Base-by-base conservation (phyloP, 2,888 invertebrate species). In the Leptarthrus brevirostris region DNA sequence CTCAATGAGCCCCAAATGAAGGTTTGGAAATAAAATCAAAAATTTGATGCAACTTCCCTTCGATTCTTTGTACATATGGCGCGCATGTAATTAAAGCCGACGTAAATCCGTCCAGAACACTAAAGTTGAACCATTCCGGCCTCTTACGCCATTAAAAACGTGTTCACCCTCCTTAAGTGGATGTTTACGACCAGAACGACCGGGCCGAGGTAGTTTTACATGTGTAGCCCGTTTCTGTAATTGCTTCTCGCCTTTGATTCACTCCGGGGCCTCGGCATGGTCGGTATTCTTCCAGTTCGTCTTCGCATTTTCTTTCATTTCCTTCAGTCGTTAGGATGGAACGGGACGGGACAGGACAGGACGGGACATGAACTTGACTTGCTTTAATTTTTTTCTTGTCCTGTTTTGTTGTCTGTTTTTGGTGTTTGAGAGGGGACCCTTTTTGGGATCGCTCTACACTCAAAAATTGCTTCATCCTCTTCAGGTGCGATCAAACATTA, bases 81-180 rank as follows among this genome's bases (percentile, higher is more conserved):
- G n/a, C n/a, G 40, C 40, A 40, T 40, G 40, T n/a, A 40, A 40
- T 40, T 40, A 40, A 40, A 40, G 40, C 40, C 40, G 40, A 40
- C 40, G 8, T 40, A 40, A 40, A 12, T 40, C 40, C 40, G 12
- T 40, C 40, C 40, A 40, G 40, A 40, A 40, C n/a, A 40, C 12
- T 40, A 40, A 40, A 40, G 40, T 40, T 40, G 40, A 40, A 12
- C 40, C 40, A 49, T 49, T 49, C 16, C 5, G 12, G 20, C 49
- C 14, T 49, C n/a, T 20, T 49, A 49, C 5, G 49, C 20, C 20
- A 64, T 64, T 64, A 64, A 64, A 64, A 64, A 64, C 47, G 64
- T 64, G 64, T 64, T 64, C 64, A 22, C 64, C 64, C 64, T 64
- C 44, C 44, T 64, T 64, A 64, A 64, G 64, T 64, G 64, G 44